phyloP scores from a whole-genome alignment of 2,888 invertebrate species.

The Calliopum simillimum region DNA sequence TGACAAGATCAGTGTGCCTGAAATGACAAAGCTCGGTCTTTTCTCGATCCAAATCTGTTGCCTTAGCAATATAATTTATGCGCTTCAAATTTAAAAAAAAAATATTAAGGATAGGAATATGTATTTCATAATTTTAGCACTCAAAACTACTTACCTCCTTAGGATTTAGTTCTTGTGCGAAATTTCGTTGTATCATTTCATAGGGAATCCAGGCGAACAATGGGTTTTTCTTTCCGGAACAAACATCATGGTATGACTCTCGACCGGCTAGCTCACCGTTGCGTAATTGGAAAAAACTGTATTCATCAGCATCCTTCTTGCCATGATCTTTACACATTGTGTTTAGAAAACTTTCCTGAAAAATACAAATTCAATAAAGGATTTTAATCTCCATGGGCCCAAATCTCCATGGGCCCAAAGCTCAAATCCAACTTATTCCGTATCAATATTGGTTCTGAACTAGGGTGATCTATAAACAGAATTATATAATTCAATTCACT shows the following conservation, averaged over 20 bases:
- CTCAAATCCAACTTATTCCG: too few species aligned
- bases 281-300: conserved; percentile 57
- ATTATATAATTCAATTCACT: too few species aligned
- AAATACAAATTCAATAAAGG: not conserved
- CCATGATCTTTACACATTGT: conserved; percentile 60
- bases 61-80: conserved; percentile 61
- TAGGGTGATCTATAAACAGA: too few species aligned
- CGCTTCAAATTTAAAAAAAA: conserved; percentile 44
- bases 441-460: too few species aligned
- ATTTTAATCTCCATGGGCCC: too few species aligned
- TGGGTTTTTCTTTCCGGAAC: conserved; percentile 47
- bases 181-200: conserved; percentile 51
- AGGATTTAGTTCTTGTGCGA: conserved; percentile 56
- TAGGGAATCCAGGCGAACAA: conserved; percentile 62
- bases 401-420: too few species aligned
- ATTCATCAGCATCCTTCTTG: conserved; percentile 53
- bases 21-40: conserved; percentile 63
- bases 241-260: conserved; percentile 54
- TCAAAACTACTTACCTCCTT: conserved; percentile 51
- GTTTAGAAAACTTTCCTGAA: conserved; percentile 56
- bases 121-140: not conserved
- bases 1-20: conserved; percentile 58
- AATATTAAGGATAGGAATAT: too few species aligned
- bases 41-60: conserved; percentile 56
- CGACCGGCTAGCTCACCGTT: conserved; percentile 59